phyloP scores from a whole-genome alignment of 1,140 invertebrate genomes.

The Cydia amplana region DNA sequence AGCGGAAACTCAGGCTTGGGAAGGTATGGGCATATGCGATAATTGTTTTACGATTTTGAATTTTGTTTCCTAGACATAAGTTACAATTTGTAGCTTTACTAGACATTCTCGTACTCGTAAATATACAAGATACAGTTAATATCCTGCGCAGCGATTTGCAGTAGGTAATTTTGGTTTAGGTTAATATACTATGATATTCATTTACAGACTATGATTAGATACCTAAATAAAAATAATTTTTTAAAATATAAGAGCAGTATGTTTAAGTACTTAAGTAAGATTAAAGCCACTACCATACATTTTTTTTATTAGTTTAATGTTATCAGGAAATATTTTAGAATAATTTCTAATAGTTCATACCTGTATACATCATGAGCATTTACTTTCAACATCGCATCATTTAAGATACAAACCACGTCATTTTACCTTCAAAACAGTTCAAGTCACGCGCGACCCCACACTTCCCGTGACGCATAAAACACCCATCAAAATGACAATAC shows the following conservation, averaged over 20 bases:
- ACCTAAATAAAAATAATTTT: neutral
- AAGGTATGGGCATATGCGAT: neutral
- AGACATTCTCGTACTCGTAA: neutral
- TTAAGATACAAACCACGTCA: conserved; percentile 5
- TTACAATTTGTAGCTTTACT: neutral
- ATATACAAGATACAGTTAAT: conserved; percentile 10
- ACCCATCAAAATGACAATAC: neutral
- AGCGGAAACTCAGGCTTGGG: conserved; percentile 6
- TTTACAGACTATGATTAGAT: neutral
- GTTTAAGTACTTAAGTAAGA: too few relatives aligned
- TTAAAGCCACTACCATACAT: too few relatives aligned
- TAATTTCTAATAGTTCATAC: neutral
- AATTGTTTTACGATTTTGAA: neutral
- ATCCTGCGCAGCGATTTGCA: conserved; percentile 8
- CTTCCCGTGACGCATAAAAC: conserved; percentile 20
- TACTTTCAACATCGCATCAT: neutral
- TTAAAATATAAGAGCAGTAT: too few relatives aligned
- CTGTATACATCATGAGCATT: neutral
- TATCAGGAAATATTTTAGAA: too few relatives aligned
- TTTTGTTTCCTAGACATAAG: neutral
- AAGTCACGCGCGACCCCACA: conserved; percentile 21
- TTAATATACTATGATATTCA: too few relatives aligned
- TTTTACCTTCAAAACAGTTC: neutral
- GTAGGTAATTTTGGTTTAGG: conserved; percentile 4
- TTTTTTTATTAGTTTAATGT: too few relatives aligned